Evolutionary conservation across 2,797 vertebrate species (phyloP).

Genomic region (Chrysocyon brachyurus): DNA sequence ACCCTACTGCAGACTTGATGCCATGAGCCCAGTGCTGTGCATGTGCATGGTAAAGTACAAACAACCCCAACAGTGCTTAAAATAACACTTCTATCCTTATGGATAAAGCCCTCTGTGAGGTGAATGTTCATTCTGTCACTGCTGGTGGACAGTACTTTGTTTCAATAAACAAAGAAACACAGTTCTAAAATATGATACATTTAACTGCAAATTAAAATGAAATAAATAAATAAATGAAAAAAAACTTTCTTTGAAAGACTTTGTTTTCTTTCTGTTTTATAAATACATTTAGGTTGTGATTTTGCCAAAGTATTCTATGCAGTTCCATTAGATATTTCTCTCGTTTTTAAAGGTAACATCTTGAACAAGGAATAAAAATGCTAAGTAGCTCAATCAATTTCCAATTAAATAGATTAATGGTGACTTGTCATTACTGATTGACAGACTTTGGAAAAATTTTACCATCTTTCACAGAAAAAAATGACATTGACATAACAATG

Average conservation of each 20-base stretch:
- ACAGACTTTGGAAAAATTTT: not conserved
- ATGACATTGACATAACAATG: not conserved
- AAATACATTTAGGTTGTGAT: not conserved
- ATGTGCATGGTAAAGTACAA: fast-evolving
- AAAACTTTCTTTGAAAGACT: not conserved
- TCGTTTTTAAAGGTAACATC: not conserved
- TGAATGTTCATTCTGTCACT: not conserved
- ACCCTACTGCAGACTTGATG: not conserved
- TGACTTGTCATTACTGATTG: not conserved
- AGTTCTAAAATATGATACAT: not conserved
- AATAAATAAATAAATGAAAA: not conserved
- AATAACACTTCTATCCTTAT: fast-evolving
- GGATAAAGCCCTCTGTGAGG: fast-evolving
- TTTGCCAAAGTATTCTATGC: not conserved
- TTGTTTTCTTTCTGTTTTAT: not conserved
- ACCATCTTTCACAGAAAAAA: not conserved
- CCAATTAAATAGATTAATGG: not conserved
- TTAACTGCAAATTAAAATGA: not conserved
- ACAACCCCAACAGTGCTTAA: fast-evolving
- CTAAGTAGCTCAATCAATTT: not conserved
- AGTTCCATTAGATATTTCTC: not conserved
- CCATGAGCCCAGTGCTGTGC: fast-evolving
- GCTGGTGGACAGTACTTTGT: not conserved
- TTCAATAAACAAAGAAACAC: not conserved
- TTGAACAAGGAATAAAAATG: not conserved